Evolutionary conservation across 2,888 invertebrate species (phyloP), one percentile per base, ranked within the genome.

Genomic region (Tryphoninae sp.): DNA sequence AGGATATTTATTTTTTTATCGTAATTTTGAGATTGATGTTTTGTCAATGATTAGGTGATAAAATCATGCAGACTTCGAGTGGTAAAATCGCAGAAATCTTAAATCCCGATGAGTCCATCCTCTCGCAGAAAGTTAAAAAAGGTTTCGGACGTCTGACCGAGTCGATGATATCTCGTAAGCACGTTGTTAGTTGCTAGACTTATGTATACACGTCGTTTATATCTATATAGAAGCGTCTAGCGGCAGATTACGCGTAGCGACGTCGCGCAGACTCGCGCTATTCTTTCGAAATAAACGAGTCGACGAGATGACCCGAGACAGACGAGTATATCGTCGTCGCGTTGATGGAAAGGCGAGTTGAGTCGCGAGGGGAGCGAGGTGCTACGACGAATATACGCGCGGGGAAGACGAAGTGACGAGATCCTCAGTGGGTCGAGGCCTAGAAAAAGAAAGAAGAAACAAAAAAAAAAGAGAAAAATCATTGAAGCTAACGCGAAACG

Each of bases 401-500:
- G 64, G 45, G 55, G 51, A 16, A 55, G 55, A 55, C 16, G 55
- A 55, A 51, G 59, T 13, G 45, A 3, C 11, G 13, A 59, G 45
- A 78, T 73, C 59, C 78, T 78, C 59, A 78, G 72, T 78, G 72
- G 78, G 72, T 78, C 78, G 78, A 72, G 78, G 78, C 72, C 72
- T 73, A 73, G 49, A 19, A 61, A 65, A 42, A 69, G 16, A 71
- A 71, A 69, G 51, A 8, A 23, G 22, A 26, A 13, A 59, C 61
- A 61, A 55, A 72, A 72, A 55, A 40, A 53, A 16, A 64, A 73
- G 9, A 33, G 49, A 78, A 74, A 73, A 74, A 79, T 73, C 72
- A 68, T 68, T 76, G 51, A 61, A 59, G 76, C 68, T 68, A 64
- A 71, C 69, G 62, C 62, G 69, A 42, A 33, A 77, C 77, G 77